Conservation (phyloP, 2,888 invertebrate genomes). For the Deilephila elpenor region DNA sequence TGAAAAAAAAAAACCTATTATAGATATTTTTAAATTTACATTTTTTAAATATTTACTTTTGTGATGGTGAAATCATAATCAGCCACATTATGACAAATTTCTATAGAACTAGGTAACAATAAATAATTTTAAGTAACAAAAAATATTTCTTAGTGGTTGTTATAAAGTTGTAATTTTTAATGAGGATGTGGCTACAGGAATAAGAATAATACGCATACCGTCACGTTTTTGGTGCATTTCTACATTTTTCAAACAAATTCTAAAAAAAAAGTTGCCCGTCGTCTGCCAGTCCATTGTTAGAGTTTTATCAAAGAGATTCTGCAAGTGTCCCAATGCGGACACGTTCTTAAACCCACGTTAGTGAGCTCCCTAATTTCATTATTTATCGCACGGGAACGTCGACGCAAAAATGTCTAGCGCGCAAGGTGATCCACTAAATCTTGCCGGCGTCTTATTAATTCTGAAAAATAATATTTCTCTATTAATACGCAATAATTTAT, state of each 20-base stretch:
- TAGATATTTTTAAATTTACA: too few relatives aligned
- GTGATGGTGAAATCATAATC: too few relatives aligned
- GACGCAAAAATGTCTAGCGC: constrained; percentile 62
- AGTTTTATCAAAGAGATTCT: background rate
- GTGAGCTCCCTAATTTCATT: constrained; percentile 63
- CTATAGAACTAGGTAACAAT: too few relatives aligned
- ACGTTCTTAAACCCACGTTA: constrained; percentile 33
- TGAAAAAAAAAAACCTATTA: background rate
- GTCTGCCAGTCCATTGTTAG: background rate
- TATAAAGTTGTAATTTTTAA: too few relatives aligned
- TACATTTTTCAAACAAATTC: too few relatives aligned
- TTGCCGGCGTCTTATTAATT: constrained; percentile 63
- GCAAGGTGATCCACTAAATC: constrained; percentile 61
- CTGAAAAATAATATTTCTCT: constrained; percentile 70
- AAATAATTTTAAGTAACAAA: too few relatives aligned
- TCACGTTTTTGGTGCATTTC: too few relatives aligned
- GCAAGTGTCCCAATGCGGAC: constrained; percentile 45
- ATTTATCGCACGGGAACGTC: constrained; percentile 63
- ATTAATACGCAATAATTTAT: constrained; percentile 57
- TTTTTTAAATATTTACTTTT: too few relatives aligned
- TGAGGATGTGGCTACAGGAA: too few relatives aligned
- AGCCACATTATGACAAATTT: too few relatives aligned
- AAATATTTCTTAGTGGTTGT: too few relatives aligned
- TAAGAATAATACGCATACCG: too few relatives aligned
- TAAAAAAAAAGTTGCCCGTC: background rate